Percentiles rank a stretch among this genome's conserved stretches.
These are phyloP conservation scores for Azorinus chamasolen DNA, from an alignment of 2,888 invertebrate genomes.

Conservation along the genomic window DNA sequence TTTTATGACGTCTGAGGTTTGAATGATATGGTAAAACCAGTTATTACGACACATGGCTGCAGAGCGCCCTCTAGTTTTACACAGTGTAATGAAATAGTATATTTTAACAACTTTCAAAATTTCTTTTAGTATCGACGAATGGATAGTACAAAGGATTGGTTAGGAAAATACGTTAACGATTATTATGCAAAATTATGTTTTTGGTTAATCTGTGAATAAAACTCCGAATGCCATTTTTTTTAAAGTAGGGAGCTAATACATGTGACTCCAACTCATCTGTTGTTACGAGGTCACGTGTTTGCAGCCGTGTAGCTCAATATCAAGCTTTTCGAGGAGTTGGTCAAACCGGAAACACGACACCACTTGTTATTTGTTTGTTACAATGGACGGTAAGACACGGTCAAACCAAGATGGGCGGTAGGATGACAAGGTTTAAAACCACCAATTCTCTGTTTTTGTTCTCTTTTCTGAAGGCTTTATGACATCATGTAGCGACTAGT, in stretches of 20 bases:
- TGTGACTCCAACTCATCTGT: too few species aligned
- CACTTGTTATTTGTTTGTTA: constrained; percentile 46
- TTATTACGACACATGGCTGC: constrained; percentile 4
- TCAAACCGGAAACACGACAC: constrained; percentile 39
- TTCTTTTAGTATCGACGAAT: too few species aligned
- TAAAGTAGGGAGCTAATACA: too few species aligned
- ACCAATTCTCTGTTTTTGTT: background rate
- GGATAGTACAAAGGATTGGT: too few species aligned
- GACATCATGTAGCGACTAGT: too few species aligned
- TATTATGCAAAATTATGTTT: too few species aligned
- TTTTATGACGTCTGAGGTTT: too few species aligned
- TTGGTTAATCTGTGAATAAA: too few species aligned
- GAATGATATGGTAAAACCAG: constrained; percentile 44
- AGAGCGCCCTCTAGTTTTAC: background rate
- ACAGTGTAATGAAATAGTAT: background rate
- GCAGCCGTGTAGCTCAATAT: background rate
- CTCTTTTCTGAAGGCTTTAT: too few species aligned
- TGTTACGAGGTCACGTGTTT: background rate
- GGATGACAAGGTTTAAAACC: constrained; percentile 53
- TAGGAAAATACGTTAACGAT: too few species aligned
- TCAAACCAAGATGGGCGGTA: constrained; percentile 39
- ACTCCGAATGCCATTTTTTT: too few species aligned
- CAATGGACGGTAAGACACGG: constrained; percentile 35
- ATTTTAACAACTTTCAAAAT: too few species aligned
- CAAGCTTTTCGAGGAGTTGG: constrained; percentile 25